Conservation (phyloP, 2,888 invertebrate species). For the Kryphioiulus occultus region DNA sequence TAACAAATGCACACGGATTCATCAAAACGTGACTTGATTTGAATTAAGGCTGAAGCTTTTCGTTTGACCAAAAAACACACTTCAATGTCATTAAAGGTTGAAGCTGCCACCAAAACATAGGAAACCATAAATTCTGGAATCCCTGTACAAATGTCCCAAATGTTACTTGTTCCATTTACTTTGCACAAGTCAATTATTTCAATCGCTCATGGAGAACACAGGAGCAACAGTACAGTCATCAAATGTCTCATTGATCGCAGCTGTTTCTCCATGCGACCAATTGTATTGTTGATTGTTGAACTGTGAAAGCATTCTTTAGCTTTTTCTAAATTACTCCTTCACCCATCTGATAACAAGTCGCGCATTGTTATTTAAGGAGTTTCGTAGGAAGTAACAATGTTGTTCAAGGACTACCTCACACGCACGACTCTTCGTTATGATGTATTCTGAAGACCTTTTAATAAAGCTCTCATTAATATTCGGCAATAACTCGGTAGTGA, state of each 20-base stretch:
- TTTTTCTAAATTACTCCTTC: neutral
- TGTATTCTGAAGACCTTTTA: neutral
- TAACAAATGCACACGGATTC: too few species aligned
- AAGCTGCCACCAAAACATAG: too few species aligned
- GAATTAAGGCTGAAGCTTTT: neutral
- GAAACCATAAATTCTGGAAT: neutral
- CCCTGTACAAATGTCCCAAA: neutral
- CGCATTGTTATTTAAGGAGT: neutral
- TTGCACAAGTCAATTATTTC: neutral
- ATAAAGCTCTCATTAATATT: neutral
- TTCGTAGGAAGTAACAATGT: neutral
- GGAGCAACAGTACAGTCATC: neutral
- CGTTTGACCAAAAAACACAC: neutral
- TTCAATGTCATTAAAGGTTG: too few species aligned
- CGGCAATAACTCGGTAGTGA: neutral
- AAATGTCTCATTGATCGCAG: neutral
- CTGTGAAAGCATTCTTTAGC: neutral
- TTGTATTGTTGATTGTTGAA: slow-evolving; percentile 18
- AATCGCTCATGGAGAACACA: neutral
- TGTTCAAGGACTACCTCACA: neutral
- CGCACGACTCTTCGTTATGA: neutral
- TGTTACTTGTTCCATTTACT: neutral
- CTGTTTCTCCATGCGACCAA: neutral
- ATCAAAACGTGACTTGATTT: neutral
- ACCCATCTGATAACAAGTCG: neutral